phyloP scores from a whole-genome alignment of 2,113 vertebrate genomes.

The Sitta europaea region DNA sequence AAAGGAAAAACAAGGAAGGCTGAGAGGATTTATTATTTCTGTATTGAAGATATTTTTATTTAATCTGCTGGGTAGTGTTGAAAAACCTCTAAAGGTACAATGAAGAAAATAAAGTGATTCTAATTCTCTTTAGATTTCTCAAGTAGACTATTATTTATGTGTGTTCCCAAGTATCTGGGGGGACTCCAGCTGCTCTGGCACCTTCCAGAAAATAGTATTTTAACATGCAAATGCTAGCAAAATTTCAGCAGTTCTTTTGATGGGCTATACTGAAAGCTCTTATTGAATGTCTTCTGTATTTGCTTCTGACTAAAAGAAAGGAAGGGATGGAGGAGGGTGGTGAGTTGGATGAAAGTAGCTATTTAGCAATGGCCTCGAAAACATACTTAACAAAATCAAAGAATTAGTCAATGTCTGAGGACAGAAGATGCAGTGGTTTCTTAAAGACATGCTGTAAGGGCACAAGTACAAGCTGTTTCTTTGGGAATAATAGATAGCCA shows the following conservation, averaged over 20 bases:
- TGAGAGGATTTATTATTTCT: background rate
- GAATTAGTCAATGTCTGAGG: background rate
- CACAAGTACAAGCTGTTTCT: slow-evolving; percentile 21
- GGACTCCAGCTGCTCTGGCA: background rate
- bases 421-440: slow-evolving; percentile 16
- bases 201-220: background rate
- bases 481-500: slow-evolving; percentile 4
- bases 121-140: background rate
- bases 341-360: background rate
- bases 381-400: slow-evolving; percentile 44
- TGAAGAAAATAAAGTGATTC: background rate
- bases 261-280: background rate
- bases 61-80: background rate
- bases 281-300: slow-evolving; percentile 5
- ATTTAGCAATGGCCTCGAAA: background rate
- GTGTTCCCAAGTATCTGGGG: background rate
- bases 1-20: background rate
- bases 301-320: background rate
- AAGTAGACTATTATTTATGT: background rate
- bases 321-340: background rate
- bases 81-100: background rate
- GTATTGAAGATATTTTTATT: background rate
- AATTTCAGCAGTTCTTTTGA: background rate
- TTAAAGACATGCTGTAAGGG: background rate
- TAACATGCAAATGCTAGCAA: background rate